Conservation (phyloP, 2,113 vertebrate genomes). For the Coracopsis vasa region DNA sequence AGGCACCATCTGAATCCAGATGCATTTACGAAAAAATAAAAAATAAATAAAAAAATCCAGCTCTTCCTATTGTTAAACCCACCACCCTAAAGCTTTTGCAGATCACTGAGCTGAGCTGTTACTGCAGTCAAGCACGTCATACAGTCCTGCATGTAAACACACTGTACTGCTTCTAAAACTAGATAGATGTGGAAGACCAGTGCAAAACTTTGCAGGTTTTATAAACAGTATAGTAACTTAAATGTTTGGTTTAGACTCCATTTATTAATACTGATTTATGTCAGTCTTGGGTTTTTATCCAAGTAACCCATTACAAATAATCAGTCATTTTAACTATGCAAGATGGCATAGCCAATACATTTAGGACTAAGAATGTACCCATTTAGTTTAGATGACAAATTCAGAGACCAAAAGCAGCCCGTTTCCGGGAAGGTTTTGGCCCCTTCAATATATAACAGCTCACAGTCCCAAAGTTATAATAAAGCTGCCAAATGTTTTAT, state of each 20-base stretch:
- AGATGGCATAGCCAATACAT: neutral
- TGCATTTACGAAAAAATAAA: neutral
- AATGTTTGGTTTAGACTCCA: neutral
- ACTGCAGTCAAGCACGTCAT: neutral
- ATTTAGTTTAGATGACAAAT: neutral
- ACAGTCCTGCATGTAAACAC: neutral
- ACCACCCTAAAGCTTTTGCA: neutral
- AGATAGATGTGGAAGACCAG: neutral
- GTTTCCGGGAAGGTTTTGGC: neutral
- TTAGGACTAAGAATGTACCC: neutral
- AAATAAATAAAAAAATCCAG: neutral
- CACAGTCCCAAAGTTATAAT: neutral
- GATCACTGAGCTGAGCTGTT: neutral
- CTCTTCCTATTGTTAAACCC: neutral
- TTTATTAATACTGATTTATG: neutral
- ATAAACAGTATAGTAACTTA: neutral
- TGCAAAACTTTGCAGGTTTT: neutral
- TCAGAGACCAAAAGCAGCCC: neutral
- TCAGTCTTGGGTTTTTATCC: neutral
- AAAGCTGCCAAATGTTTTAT: slow-evolving; percentile 70
- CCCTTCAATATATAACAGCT: neutral
- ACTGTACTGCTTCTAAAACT: neutral
- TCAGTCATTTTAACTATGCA: neutral
- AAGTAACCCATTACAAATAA: neutral
- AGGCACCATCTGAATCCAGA: neutral